Evolutionary conservation across 2,797 vertebrate genomes (phyloP).

Genomic region (Sebastiscus albofasciatus): DNA sequence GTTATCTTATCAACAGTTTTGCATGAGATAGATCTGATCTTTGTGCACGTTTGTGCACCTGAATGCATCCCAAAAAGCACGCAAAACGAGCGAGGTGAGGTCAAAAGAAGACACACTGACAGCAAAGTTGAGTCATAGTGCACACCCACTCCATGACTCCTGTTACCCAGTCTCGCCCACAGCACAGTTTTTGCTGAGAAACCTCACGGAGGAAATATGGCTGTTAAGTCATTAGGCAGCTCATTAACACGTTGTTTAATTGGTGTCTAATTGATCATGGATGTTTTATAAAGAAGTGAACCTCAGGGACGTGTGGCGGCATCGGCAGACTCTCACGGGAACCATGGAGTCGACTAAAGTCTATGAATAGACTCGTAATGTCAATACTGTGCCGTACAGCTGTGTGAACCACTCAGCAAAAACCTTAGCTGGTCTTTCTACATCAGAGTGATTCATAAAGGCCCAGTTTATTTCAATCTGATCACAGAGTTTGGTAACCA

Average conservation of each 20-base stretch:
- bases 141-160: constrained; percentile 11
- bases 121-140: constrained; percentile 3
- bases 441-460: background rate
- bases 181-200: constrained; percentile 35
- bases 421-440: background rate
- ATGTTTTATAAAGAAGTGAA: constrained; percentile 68
- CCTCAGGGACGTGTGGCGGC: constrained; percentile 39
- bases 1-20: constrained; percentile 21
- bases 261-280: constrained; percentile 79
- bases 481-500: background rate
- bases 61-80: background rate
- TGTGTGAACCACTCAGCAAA: constrained; percentile 6
- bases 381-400: constrained; percentile 5
- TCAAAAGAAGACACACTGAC: constrained; percentile 5
- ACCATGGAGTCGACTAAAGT: background rate
- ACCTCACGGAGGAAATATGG: constrained; percentile 56
- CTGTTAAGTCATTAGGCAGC: constrained; percentile 74
- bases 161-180: constrained; percentile 4
- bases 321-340: constrained; percentile 40
- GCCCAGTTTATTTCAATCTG: background rate
- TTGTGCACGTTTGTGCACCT: background rate
- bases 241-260: constrained; percentile 76
- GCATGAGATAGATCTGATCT: constrained; percentile 10
- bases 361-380: constrained; percentile 21
- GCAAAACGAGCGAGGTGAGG: background rate